These are phyloP conservation scores for Heliornis fulica DNA, from an alignment of 2,113 vertebrate species.

Conservation along the genomic window DNA sequence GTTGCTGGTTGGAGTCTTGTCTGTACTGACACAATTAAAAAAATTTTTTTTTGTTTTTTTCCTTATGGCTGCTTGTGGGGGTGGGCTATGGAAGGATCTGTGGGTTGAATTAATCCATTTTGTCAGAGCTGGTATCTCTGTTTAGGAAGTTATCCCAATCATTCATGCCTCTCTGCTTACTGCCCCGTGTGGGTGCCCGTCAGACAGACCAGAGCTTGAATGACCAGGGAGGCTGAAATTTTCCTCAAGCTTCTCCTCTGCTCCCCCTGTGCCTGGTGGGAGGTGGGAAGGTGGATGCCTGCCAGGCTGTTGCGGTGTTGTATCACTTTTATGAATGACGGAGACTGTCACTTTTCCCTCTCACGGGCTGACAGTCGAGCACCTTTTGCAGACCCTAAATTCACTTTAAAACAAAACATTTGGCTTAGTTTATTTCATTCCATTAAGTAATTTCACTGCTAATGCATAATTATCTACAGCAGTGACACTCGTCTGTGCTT, in stretches of 20 bases:
- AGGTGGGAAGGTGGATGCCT: neutral
- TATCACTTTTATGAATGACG: neutral
- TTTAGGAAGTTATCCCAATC: neutral
- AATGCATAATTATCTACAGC: constrained; percentile 60
- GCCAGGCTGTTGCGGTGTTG: neutral
- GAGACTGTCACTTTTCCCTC: neutral
- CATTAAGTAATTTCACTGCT: constrained; percentile 53
- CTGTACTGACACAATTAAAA: neutral
- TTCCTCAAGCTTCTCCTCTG: neutral
- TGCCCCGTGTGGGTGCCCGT: neutral
- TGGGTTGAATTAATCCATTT: neutral
- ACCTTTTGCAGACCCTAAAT: constrained; percentile 34
- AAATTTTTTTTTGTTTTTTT: neutral
- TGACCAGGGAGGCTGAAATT: neutral
- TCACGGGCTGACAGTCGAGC: neutral
- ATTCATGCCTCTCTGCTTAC: neutral
- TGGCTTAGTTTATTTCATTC: constrained; percentile 58
- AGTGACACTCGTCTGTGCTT: constrained; percentile 43
- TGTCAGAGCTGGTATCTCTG: neutral
- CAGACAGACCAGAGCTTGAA: neutral
- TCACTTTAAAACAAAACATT: constrained; percentile 56
- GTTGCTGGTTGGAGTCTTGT: neutral
- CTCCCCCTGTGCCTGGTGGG: neutral
- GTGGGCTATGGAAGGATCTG: neutral
- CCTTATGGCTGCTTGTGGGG: neutral